Evolutionary conservation across 2,888 invertebrate genomes (phyloP).

Genomic region (Nephrotoma guestfalica): DNA sequence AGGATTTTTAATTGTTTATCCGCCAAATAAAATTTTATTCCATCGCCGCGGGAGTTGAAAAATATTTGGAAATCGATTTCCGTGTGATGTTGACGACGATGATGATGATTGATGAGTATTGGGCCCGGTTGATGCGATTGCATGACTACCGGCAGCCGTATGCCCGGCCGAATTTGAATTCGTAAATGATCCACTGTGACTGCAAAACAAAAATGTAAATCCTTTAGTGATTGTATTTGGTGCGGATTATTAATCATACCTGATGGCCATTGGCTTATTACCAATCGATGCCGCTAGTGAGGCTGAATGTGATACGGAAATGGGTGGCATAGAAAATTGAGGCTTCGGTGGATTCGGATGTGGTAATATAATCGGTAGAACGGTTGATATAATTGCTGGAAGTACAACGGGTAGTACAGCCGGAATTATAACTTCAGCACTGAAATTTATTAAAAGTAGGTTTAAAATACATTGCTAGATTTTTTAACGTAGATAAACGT

Average conservation of each 20-base stretch:
- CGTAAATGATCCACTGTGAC: slow-evolving; percentile 4
- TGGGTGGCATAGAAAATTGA: neutral
- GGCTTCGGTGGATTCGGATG: neutral
- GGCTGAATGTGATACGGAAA: slow-evolving; percentile 1
- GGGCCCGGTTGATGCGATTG: neutral
- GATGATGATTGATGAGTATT: neutral
- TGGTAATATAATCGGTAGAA: neutral
- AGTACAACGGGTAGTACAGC: neutral
- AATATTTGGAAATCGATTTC: neutral
- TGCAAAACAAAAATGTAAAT: neutral
- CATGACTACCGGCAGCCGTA: neutral
- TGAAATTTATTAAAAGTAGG: neutral
- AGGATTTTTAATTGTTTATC: neutral
- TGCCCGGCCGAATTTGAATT: neutral
- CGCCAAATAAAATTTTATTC: slow-evolving; percentile 1
- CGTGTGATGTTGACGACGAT: neutral
- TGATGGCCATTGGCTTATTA: neutral
- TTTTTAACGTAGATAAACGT: no score
- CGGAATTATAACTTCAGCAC: neutral
- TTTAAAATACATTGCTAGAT: no score
- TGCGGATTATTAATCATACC: neutral
- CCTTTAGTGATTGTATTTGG: neutral
- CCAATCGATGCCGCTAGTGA: neutral
- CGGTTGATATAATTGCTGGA: neutral
- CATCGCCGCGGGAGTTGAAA: neutral